Conservation (phyloP, 2,797 vertebrate genomes). For the Glossophaga mutica region DNA sequence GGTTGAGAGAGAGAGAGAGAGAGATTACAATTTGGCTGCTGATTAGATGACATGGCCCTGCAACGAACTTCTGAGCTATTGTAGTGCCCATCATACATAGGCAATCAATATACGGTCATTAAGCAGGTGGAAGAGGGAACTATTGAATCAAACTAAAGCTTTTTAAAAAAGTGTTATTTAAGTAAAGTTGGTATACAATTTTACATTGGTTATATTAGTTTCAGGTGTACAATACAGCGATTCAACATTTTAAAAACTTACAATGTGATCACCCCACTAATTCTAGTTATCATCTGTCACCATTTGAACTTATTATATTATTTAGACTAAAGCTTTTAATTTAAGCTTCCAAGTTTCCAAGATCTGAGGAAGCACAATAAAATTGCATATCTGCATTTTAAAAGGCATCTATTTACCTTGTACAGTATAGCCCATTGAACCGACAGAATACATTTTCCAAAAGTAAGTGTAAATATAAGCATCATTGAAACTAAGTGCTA, state of each 20-base stretch:
- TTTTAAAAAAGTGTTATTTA: not conserved
- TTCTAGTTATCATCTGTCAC: not conserved
- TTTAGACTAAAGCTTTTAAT: not conserved
- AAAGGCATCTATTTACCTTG: not conserved
- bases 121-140: not conserved
- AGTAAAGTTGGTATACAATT: not conserved
- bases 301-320: not conserved
- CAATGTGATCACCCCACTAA: not conserved
- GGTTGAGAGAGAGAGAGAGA: not conserved
- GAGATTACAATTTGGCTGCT: rapidly evolving
- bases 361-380: not conserved
- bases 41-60: no score
- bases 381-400: not conserved
- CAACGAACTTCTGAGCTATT: not conserved
- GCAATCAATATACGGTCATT: rapidly evolving
- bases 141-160: not conserved
- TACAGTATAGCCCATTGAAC: rapidly evolving
- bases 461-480: not conserved
- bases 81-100: rapidly evolving
- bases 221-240: not conserved
- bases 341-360: not conserved
- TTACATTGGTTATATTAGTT: not conserved
- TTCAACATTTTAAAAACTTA: not conserved
- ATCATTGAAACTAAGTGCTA: not conserved
- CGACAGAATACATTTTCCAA: not conserved